Evolutionary conservation across 2,113 vertebrate species (phyloP).

Genomic region (Stictonetta naevosa): DNA sequence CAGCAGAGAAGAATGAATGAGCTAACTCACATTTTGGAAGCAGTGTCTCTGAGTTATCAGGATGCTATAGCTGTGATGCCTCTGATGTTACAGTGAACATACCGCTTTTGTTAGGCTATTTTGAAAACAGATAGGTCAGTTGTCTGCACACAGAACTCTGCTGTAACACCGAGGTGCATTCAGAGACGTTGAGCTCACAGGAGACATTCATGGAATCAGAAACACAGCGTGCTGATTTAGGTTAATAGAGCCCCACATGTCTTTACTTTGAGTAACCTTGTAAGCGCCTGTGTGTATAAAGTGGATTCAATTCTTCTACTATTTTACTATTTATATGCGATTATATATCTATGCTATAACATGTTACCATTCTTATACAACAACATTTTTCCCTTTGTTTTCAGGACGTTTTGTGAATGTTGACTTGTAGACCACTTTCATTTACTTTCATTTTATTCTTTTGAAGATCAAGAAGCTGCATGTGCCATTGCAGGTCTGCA

Average conservation of each 20-base stretch:
- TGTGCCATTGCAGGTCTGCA: background rate
- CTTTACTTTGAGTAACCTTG: background rate
- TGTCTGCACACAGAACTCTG: background rate
- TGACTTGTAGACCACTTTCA: background rate
- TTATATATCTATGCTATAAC: background rate
- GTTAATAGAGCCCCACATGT: background rate
- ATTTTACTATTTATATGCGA: background rate
- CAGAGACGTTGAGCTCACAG: background rate
- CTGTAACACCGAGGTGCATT: background rate
- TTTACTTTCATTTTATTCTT: background rate
- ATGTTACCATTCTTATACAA: background rate
- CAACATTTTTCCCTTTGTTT: background rate
- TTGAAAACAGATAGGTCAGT: background rate
- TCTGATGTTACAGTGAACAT: background rate
- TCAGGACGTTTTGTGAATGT: background rate
- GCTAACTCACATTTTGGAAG: background rate
- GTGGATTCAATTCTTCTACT: background rate
- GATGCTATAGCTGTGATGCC: background rate
- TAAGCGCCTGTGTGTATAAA: background rate
- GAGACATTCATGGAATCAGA: background rate
- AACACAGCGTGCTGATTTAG: background rate
- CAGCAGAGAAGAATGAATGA: background rate
- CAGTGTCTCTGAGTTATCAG: background rate
- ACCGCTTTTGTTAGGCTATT: background rate
- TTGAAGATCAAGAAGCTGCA: background rate